Percentiles rank a stretch among this genome's conserved stretches.
Conservation (phyloP, 2,888 invertebrate genomes). For the Cyclophora albipunctata region DNA sequence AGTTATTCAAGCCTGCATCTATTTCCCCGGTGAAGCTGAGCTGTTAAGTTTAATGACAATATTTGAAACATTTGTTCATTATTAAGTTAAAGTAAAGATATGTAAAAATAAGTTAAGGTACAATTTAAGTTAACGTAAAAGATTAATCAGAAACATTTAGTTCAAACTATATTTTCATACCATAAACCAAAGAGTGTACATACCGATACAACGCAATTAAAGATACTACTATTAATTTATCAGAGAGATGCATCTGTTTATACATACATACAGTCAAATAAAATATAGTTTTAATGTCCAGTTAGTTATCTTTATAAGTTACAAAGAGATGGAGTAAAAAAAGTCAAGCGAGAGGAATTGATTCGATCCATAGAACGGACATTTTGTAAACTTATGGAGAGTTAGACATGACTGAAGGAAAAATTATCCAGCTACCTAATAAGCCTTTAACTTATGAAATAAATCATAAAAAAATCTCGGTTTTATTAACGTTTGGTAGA, state of each 20-base stretch:
- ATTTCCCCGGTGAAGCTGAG: too few species aligned
- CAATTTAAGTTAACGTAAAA: too few species aligned
- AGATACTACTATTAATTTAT: constrained; percentile 13
- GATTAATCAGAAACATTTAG: too few species aligned
- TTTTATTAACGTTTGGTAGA: too few species aligned
- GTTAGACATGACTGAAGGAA: not conserved
- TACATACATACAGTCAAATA: constrained; percentile 2
- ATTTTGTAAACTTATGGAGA: constrained; percentile 22
- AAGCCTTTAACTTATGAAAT: too few species aligned
- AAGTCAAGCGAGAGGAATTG: constrained; percentile 49
- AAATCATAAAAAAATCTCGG: too few species aligned
- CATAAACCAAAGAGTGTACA: not conserved
- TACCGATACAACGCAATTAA: constrained; percentile 9
- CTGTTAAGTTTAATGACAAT: too few species aligned
- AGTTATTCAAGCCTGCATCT: too few species aligned
- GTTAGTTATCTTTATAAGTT: constrained; percentile 33
- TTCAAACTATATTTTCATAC: not conserved
- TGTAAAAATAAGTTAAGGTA: too few species aligned
- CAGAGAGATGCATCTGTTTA: constrained; percentile 11
- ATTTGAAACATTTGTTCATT: too few species aligned
- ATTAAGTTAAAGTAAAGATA: too few species aligned
- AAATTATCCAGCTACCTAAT: too few species aligned
- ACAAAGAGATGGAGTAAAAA: constrained; percentile 36
- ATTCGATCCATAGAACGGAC: constrained; percentile 40
- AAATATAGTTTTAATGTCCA: constrained; percentile 22